Evolutionary conservation across 2,797 vertebrate species (phyloP).

Genomic region (Channallabes apus): DNA sequence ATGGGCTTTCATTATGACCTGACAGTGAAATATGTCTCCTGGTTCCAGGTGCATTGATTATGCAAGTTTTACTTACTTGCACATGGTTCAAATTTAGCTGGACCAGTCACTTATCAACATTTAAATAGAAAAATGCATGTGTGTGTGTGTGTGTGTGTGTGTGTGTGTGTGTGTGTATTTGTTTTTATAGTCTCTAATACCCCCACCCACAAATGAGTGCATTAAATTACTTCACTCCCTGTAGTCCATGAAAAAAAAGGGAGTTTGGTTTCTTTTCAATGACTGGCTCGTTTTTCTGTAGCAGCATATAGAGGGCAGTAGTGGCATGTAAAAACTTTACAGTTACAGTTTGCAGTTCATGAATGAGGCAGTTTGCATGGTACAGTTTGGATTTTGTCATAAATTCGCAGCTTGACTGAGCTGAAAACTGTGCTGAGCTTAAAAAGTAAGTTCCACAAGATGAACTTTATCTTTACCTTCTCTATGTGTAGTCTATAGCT

Average conservation of each 20-base stretch:
- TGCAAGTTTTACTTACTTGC: slow-evolving; percentile 18
- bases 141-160: background rate
- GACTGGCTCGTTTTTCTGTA: background rate
- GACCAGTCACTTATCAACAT: slow-evolving; percentile 7
- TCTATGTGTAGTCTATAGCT: slow-evolving; percentile 9
- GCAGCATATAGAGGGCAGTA: slow-evolving; percentile 65
- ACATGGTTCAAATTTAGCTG: slow-evolving; percentile 18
- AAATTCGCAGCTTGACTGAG: background rate
- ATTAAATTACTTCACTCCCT: slow-evolving; percentile 8
- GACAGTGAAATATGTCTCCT: background rate
- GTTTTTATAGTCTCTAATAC: slow-evolving; percentile 7
- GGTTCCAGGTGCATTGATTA: slow-evolving; percentile 25
- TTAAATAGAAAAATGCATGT: slow-evolving; percentile 15
- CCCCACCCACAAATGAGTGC: background rate
- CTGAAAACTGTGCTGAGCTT: background rate
- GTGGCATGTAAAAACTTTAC: slow-evolving; percentile 36
- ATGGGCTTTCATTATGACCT: background rate
- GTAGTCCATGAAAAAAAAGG: background rate
- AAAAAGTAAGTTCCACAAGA: background rate
- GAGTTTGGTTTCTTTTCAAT: background rate
- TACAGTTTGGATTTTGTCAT: background rate
- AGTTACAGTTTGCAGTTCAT: background rate
- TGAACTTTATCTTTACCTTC: slow-evolving; percentile 7
- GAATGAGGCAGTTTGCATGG: background rate
- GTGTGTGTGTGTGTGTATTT: background rate